Evolutionary conservation across 2,888 invertebrate genomes (phyloP).

Genomic region (Caenorhabditis uteleia): DNA sequence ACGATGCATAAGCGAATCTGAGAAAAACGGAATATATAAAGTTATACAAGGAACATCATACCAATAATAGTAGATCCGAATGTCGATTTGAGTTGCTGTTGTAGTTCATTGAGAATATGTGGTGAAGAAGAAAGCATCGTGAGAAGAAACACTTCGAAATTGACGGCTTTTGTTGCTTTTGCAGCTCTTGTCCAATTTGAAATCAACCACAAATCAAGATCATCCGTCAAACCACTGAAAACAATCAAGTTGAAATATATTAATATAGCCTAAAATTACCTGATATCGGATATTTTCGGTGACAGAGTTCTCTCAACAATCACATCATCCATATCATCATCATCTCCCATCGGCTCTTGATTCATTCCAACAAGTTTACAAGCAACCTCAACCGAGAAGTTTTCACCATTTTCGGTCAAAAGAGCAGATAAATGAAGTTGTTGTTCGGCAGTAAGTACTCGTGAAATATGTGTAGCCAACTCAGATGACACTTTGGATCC

Average conservation of each 20-base stretch:
- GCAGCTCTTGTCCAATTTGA: slow-evolving; percentile 18
- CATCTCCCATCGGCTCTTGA: slow-evolving; percentile 20
- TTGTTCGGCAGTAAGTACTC: slow-evolving; percentile 15
- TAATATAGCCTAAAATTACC: too few species aligned
- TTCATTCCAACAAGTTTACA: slow-evolving; percentile 21
- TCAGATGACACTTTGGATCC: slow-evolving; percentile 7
- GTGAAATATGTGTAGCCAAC: slow-evolving; percentile 5
- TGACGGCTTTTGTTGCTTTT: slow-evolving; percentile 4
- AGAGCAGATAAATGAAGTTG: slow-evolving; percentile 40
- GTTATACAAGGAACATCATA: too few species aligned
- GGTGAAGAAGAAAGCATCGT: slow-evolving; percentile 9
- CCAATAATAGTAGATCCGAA: slow-evolving; percentile 6
- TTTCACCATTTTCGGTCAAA: slow-evolving; percentile 20
- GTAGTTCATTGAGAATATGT: slow-evolving; percentile 10
- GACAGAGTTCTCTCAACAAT: too few species aligned
- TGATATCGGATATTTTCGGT: too few species aligned
- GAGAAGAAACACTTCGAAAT: slow-evolving; percentile 19
- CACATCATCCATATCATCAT: slow-evolving; percentile 3
- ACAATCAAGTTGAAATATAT: not conserved
- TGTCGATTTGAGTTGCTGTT: slow-evolving; percentile 5
- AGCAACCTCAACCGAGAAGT: slow-evolving; percentile 28
- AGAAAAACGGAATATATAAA: too few species aligned
- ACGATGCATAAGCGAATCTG: slow-evolving; percentile 16
- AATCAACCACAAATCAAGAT: slow-evolving; percentile 22
- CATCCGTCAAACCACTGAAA: not conserved